These are phyloP conservation scores for Microtus ochrogaster DNA, from an alignment of 2,113 vertebrate genomes.

Conservation along the genomic window DNA sequence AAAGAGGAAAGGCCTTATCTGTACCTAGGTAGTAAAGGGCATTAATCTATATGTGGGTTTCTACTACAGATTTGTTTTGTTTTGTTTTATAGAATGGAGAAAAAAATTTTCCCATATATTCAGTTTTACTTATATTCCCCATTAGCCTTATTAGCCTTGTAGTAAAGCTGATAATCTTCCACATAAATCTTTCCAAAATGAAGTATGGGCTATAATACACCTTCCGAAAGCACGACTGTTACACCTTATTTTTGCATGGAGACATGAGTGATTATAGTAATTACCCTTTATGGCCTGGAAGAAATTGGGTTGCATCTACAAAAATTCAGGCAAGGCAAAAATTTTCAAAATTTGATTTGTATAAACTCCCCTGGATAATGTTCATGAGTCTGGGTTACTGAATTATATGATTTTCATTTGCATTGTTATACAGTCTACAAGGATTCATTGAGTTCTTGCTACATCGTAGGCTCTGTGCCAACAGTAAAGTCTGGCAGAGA, in stretches of 20 bases:
- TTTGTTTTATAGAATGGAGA: not conserved
- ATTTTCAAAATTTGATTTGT: constrained; percentile 63
- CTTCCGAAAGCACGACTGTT: constrained; percentile 45
- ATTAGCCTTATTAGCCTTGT: constrained; percentile 20
- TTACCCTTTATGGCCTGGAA: constrained; percentile 54
- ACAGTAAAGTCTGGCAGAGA: not conserved
- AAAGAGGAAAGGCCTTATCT: not conserved
- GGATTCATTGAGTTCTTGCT: constrained; percentile 22
- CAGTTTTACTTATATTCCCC: constrained; percentile 6
- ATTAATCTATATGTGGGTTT: not conserved
- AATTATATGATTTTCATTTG: constrained; percentile 40
- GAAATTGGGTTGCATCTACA: constrained; percentile 51
- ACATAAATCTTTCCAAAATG: not conserved
- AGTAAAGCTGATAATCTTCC: constrained; percentile 63
- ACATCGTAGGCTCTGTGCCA: not conserved
- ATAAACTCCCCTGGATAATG: constrained; percentile 14
- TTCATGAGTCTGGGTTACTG: constrained; percentile 18
- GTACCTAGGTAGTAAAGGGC: not conserved
- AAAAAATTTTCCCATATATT: constrained; percentile 15
- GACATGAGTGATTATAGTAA: constrained; percentile 69
- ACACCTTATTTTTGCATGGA: constrained; percentile 60
- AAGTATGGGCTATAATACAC: not conserved
- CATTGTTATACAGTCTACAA: constrained; percentile 25
- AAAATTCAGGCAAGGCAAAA: constrained; percentile 33
- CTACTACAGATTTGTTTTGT: not conserved